phyloP scores from a whole-genome alignment of 1,140 invertebrate genomes.

The Melanaphis sacchari region DNA sequence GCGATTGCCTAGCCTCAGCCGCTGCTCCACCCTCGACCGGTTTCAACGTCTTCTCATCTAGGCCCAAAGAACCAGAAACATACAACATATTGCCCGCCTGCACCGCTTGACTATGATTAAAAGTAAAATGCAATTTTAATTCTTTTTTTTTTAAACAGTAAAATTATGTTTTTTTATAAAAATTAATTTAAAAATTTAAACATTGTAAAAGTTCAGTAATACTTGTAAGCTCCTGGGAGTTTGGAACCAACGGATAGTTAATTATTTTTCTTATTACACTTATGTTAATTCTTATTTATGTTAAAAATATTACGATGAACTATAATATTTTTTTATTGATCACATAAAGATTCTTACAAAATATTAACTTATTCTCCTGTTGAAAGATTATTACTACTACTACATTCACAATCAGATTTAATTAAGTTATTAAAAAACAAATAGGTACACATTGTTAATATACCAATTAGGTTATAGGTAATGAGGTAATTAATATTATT shows the following conservation, averaged over 20 bases:
- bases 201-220: background rate
- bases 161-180: conserved; percentile 26
- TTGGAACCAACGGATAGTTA: conserved; percentile 40
- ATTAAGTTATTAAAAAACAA: background rate
- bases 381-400: background rate
- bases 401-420: background rate
- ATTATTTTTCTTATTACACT: conserved; percentile 39
- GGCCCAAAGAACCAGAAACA: conserved; percentile 45
- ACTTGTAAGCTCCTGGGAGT: conserved; percentile 18
- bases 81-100: conserved; percentile 39
- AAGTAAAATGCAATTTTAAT: conserved; percentile 31
- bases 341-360: background rate
- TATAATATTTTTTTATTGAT: background rate
- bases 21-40: conserved; percentile 39
- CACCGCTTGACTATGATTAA: conserved; percentile 11
- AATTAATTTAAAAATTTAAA: background rate
- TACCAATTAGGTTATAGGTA: conserved; percentile 40
- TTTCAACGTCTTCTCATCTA: conserved; percentile 48
- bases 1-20: conserved; percentile 42
- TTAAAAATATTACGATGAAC: conserved; percentile 4
- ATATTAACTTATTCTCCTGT: background rate
- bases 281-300: background rate
- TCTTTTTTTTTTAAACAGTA: background rate
- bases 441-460: background rate
- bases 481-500: conserved; percentile 29